Conservation (phyloP, 2,888 invertebrate species). For the Xestoiulus laeticollis region DNA sequence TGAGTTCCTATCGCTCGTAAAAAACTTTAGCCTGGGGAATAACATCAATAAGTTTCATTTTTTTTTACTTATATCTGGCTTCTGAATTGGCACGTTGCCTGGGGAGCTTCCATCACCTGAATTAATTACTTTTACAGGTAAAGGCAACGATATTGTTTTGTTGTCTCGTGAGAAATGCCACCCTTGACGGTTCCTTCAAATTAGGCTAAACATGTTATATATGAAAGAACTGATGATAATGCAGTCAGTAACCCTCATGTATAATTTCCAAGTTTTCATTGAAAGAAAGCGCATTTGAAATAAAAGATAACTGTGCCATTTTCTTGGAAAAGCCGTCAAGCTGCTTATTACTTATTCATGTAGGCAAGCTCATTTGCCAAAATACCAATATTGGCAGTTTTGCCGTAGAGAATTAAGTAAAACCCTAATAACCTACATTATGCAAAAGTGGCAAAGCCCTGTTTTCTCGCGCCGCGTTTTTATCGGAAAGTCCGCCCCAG, state of each 20-base stretch:
- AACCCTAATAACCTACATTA: conserved; percentile 34
- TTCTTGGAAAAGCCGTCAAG: background rate
- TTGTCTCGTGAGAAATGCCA: background rate
- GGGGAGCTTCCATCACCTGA: background rate
- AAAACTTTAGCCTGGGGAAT: background rate
- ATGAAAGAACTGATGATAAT: background rate
- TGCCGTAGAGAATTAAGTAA: background rate
- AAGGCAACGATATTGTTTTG: background rate
- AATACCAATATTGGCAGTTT: conserved; percentile 6
- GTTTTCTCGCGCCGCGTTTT: conserved; percentile 8
- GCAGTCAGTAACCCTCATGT: conserved; percentile 17
- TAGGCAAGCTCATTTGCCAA: background rate
- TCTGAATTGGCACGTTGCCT: background rate
- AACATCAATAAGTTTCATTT: background rate
- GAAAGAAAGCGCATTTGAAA: background rate
- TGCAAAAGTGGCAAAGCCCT: conserved; percentile 2
- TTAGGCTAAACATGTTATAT: background rate
- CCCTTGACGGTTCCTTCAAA: background rate
- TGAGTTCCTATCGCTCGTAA: background rate
- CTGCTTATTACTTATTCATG: conserved; percentile 4
- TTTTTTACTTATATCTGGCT: background rate
- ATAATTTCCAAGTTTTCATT: background rate
- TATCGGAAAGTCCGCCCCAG: conserved; percentile 25
- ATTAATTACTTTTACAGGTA: background rate
- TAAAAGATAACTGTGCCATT: background rate